phyloP scores from a whole-genome alignment of 2,888 invertebrate genomes.

The Agriopis marginaria region DNA sequence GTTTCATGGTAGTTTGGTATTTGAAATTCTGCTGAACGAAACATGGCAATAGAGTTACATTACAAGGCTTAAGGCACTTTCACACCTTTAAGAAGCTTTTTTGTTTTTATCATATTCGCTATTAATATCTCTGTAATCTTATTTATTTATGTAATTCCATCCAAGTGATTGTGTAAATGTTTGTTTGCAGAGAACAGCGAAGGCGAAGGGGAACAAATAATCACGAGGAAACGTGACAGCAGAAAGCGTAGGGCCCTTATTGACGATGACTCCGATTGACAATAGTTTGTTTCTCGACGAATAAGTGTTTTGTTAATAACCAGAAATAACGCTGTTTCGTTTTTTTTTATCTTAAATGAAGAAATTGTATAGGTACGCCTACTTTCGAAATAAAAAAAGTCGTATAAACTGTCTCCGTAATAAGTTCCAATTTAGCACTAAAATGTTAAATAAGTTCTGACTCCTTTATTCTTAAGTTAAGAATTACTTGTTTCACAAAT shows the following conservation, averaged over 20 bases:
- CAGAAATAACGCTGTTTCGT: neutral
- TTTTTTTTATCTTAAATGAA: neutral
- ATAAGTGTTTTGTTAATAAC: conserved; percentile 12
- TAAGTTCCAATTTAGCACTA: too few species aligned
- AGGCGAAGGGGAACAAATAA: conserved; percentile 64
- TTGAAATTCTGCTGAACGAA: neutral
- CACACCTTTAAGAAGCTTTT: neutral
- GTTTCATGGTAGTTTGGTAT: neutral
- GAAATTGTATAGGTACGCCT: neutral
- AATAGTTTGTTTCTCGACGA: conserved; percentile 33
- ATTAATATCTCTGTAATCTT: conserved; percentile 16
- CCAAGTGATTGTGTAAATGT: conserved; percentile 42
- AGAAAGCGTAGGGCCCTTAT: conserved; percentile 71
- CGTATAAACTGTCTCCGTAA: too few species aligned
- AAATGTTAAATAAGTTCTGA: too few species aligned
- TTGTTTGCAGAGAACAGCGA: conserved; percentile 68
- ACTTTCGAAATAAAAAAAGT: too few species aligned
- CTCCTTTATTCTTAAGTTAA: too few species aligned
- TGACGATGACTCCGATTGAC: conserved; percentile 77
- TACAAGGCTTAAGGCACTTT: neutral
- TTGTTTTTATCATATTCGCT: neutral
- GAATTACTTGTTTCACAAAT: neutral
- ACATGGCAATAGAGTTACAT: neutral
- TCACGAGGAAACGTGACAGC: conserved; percentile 63
- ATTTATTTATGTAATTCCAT: conserved; percentile 29